Conservation (phyloP, 2,888 invertebrate genomes). For the Seladonia tumulorum region DNA sequence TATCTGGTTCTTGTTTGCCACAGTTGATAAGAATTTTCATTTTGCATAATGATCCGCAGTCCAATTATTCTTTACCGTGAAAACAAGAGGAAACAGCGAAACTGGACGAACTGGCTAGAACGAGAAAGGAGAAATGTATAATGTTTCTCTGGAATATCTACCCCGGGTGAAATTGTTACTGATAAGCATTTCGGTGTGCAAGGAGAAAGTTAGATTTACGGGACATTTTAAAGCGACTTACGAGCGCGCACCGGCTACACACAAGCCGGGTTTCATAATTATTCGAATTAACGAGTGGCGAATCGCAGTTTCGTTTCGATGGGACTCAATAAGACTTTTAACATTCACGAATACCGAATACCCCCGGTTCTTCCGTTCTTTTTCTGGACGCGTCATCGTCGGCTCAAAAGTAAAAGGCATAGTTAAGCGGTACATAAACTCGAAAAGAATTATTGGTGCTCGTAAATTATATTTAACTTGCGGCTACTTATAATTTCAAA, state of each 20-base stretch:
- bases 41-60: not conserved
- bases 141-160: not conserved
- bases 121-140: not conserved
- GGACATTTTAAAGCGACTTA: slow-evolving; percentile 11
- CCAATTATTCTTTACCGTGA: not conserved
- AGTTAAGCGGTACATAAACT: not conserved
- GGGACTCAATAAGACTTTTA: not conserved
- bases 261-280: not conserved
- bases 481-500: not conserved
- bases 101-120: not conserved
- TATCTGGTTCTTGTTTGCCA: not conserved
- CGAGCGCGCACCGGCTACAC: not conserved
- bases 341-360: not conserved
- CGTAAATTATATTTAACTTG: not conserved
- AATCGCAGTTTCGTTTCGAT: no score
- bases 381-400: no score
- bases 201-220: slow-evolving; percentile 23
- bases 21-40: not conserved
- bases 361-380: not conserved
- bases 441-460: not conserved
- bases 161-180: slow-evolving; percentile 16
- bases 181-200: slow-evolving; percentile 19
- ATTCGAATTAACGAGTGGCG: not conserved
- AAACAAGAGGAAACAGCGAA: not conserved
- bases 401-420: no score